Percentiles rank a stretch among this genome's conserved stretches.
phyloP scores from a whole-genome alignment of 2,797 vertebrate species.

The Clamator glandarius region DNA sequence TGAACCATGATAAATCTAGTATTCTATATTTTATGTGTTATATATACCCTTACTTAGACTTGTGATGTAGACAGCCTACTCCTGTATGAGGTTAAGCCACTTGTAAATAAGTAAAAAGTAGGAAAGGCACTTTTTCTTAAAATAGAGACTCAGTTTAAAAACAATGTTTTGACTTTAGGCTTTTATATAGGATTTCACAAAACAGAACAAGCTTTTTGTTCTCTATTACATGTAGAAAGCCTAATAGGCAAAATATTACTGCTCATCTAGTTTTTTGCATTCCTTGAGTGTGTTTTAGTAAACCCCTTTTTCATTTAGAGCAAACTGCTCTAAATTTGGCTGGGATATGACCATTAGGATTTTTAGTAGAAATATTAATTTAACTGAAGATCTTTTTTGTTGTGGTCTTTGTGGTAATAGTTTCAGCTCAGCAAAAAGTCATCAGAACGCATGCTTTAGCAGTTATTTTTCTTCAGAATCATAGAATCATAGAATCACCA shows the following conservation, averaged over 20 bases:
- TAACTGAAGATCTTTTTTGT: background rate
- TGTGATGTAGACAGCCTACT: background rate
- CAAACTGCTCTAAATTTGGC: background rate
- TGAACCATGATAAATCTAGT: background rate
- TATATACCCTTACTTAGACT: background rate
- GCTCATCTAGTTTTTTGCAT: constrained; percentile 44
- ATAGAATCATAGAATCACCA: no score
- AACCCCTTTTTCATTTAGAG: background rate
- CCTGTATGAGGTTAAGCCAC: background rate
- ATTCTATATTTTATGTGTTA: background rate
- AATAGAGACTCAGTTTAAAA: constrained; percentile 39
- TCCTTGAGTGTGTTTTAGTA: constrained; percentile 13
- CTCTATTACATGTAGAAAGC: constrained; percentile 31
- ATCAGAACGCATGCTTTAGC: no score
- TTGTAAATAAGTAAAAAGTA: constrained; percentile 17
- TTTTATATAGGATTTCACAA: constrained; percentile 35
- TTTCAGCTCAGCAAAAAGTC: no score
- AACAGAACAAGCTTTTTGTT: constrained; percentile 28
- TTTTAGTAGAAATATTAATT: constrained; percentile 3
- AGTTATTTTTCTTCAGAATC: no score
- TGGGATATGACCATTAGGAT: background rate
- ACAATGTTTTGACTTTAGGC: constrained; percentile 20
- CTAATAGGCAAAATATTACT: constrained; percentile 3
- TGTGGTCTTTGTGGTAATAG: no score
- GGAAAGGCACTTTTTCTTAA: constrained; percentile 30